A percentile compares a stretch with the other conserved stretches of the same genome.
phyloP scores from a whole-genome alignment of 2,888 invertebrate species.

The Phasia obesa region DNA sequence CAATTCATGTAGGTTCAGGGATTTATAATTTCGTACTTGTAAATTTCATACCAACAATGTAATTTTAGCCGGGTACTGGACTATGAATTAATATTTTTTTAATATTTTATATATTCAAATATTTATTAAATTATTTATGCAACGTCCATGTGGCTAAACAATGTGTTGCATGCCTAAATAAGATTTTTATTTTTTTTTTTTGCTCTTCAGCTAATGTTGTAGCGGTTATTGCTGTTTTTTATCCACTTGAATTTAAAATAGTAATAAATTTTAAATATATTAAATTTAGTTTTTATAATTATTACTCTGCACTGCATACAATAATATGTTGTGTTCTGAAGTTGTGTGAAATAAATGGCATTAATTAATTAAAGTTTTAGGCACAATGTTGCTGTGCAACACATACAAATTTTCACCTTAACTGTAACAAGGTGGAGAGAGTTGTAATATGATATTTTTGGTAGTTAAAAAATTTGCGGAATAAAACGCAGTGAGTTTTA shows the following conservation, averaged over 20 bases:
- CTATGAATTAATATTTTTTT: slow-evolving; percentile 30
- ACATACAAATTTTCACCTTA: slow-evolving; percentile 51
- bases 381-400: slow-evolving; percentile 44
- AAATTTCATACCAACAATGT: slow-evolving; percentile 12
- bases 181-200: slow-evolving; percentile 3
- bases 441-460: slow-evolving; percentile 44
- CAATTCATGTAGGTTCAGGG: slow-evolving; percentile 44
- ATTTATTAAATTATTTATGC: slow-evolving; percentile 46
- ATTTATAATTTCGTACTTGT: slow-evolving; percentile 9
- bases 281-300: slow-evolving; percentile 57
- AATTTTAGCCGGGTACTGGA: slow-evolving; percentile 32
- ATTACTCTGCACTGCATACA: slow-evolving; percentile 33
- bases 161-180: slow-evolving; percentile 57
- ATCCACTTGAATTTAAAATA: slow-evolving; percentile 54
- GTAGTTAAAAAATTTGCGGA: not conserved
- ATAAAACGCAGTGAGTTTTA: not conserved
- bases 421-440: slow-evolving; percentile 24
- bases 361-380: slow-evolving; percentile 62
- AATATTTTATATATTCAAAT: slow-evolving; percentile 43
- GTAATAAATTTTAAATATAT: slow-evolving; percentile 61
- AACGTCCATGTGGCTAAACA: slow-evolving; percentile 43
- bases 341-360: slow-evolving; percentile 60
- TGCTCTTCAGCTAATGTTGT: slow-evolving; percentile 19
- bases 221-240: not conserved
- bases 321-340: slow-evolving; percentile 33